Evolutionary conservation across 1,140 invertebrate genomes (phyloP), one percentile per base, ranked within the genome.

Genomic region (Saccostrea echinata): DNA sequence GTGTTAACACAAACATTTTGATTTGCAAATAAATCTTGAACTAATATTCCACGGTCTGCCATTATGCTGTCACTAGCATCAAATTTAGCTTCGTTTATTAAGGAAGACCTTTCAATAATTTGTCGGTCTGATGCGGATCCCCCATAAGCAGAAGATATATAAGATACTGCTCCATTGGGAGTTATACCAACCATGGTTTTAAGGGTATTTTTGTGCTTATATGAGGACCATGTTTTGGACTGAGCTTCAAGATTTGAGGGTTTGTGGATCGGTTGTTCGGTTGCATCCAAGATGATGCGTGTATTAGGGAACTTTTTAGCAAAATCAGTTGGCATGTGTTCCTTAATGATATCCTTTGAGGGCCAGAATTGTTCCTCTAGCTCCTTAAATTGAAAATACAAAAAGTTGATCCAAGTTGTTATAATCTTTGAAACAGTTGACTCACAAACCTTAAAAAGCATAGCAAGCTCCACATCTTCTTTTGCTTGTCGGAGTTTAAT

Each of bases 231-330:
- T 30, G 87, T 86, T 12, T 52, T 84, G 43, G 52, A 53, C 57
- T 90, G 89, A 51, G 21, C 71, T 18, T 52, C 57, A 21, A 87
- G 80, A 86, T 88, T 27, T 2, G 33, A 30, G 21, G 89, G 87
- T 84, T 90, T 90, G 33, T 91, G 43, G 53, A 90, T 90, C 12
- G 89, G 85, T 8, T 68, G 68, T 81, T 91, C 89, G 16, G 89
- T 90, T 33, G 83, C 89, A 90, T 91, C 90, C n/a, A 91, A 84
- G 57, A 91, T 88, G 55, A 91, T 87, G 35, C 89, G 35, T 1
- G 90, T 91, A 33, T 16, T 84, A 13, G 87, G 81, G 71, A 86
- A 91, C 52, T 76, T 84, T 86, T 61, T 64, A 30, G 76, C 87
- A 61, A 91, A 91, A 80, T 86, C 87, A 81, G 3, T 27, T 35